Conservation (phyloP, 2,888 invertebrate genomes). For the Magallana nippona region DNA sequence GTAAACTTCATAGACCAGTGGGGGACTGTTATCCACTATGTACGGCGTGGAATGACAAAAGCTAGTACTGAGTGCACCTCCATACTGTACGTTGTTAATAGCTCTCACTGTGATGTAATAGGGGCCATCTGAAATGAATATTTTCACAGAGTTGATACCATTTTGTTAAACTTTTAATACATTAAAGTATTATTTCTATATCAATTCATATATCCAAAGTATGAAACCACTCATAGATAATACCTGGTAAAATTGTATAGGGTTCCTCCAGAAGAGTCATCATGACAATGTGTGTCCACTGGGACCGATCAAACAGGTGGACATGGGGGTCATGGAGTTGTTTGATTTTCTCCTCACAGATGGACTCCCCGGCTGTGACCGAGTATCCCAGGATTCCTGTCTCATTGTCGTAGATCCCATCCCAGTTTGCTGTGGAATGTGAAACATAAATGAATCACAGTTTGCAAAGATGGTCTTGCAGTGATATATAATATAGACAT, state of each 20-base stretch:
- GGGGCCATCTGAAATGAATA: constrained; percentile 61
- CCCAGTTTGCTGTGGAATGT: constrained; percentile 62
- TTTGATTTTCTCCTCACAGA: constrained; percentile 61
- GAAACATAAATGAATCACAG: not conserved
- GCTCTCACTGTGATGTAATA: constrained; percentile 67
- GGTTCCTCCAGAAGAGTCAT: constrained; percentile 38
- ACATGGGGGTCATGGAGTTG: constrained; percentile 68
- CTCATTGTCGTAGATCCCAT: constrained; percentile 71
- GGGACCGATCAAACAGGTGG: constrained; percentile 60
- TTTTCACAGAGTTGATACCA: too few species aligned
- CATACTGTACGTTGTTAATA: constrained; percentile 69
- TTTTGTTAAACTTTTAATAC: too few species aligned
- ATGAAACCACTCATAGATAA: too few species aligned
- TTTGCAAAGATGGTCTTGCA: too few species aligned
- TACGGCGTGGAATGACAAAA: constrained; percentile 68
- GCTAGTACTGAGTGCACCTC: constrained; percentile 67
- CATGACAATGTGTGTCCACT: constrained; percentile 65
- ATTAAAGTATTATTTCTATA: too few species aligned
- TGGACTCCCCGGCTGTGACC: constrained; percentile 56
- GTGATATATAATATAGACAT: too few species aligned
- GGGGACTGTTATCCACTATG: constrained; percentile 67
- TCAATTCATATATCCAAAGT: too few species aligned
- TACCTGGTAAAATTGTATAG: constrained; percentile 42
- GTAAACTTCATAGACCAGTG: constrained; percentile 64
- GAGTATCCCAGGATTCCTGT: constrained; percentile 67